Conservation (phyloP, 2,797 vertebrate species). For the Manis pentadactyla region DNA sequence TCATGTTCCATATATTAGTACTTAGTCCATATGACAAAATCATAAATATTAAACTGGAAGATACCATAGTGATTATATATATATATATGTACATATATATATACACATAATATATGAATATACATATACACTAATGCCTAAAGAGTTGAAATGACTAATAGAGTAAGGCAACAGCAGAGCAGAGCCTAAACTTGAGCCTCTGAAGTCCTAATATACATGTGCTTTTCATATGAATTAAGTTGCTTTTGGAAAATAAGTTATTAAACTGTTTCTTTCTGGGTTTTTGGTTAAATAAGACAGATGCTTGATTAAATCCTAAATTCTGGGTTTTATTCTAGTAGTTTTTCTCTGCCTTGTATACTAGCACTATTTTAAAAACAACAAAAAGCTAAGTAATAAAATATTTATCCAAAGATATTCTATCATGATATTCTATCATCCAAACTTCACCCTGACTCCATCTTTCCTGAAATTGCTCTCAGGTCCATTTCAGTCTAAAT, state of each 20-base stretch:
- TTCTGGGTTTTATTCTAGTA: not conserved
- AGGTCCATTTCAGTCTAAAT: slow-evolving; percentile 57
- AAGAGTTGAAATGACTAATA: slow-evolving; percentile 43
- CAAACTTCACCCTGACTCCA: slow-evolving; percentile 39
- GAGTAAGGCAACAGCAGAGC: not conserved
- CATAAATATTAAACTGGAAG: slow-evolving; percentile 38
- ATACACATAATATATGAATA: not conserved
- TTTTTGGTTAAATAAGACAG: not conserved
- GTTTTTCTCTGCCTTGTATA: slow-evolving; percentile 29
- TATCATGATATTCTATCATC: no score
- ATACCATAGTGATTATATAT: not conserved
- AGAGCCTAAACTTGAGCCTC: not conserved
- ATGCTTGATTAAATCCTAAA: slow-evolving; percentile 46
- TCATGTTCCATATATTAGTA: not conserved
- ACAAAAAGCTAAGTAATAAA: slow-evolving; percentile 51
- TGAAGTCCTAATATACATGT: not conserved
- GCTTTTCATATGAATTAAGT: slow-evolving; percentile 37
- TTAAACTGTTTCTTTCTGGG: not conserved
- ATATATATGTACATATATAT: not conserved
- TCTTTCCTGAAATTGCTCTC: slow-evolving; percentile 43
- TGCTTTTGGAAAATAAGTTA: slow-evolving; percentile 21
- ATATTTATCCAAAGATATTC: no score
- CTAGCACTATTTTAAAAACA: slow-evolving; percentile 37
- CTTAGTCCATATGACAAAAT: not conserved
- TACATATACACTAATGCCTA: not conserved